Evolutionary conservation across 1,140 invertebrate species (phyloP), one percentile per base, ranked within the genome.

Genomic region (Melipona quadrifasciata): DNA sequence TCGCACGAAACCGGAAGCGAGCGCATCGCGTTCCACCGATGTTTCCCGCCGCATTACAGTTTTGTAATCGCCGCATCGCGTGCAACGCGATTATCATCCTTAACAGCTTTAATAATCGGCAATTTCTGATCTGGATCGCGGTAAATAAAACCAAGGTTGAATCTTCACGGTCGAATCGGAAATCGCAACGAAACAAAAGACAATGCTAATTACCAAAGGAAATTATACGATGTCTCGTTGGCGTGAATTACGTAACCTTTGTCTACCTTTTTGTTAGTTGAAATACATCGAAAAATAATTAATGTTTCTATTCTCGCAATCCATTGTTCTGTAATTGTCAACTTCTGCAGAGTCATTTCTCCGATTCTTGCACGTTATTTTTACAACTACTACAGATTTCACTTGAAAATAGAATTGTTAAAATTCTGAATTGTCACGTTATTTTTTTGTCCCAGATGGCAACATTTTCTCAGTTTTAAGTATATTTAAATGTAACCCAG

Each of bases 1-100:
- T 34, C 31, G 39, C 24, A 72, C 5, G 27, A 76, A 82, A 67
- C 80, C 80, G 80, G 80, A 82, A 82, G 27, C 57, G n/a, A 64
- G 80, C n/a, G 53, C 55, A 72, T 58, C 51, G 24, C 19, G 11
- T 24, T 61, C 31, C 6, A 12, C 6, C 19, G 17, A 12, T 8
- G n/a, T 75, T 82, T 58, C 39, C 64, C n/a, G 19, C 8, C 27
- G 31, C 24, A 47, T 58, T 58, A 68, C 47, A 17, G 34, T 68
- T 82, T 58, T 31, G 47, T 82, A 68, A 82, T 58, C 65, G 64
- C 8, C 34, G 47, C 17, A 31, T 77, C 31, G 64, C 34, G 64
- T 14, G 12, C 21, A 14, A 10, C 58, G 19, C 39, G 31, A 61
- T 73, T 51, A 55, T 71, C 80, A 47, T 47, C 19, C 31, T 14